These are phyloP conservation scores for Anoplopoma fimbria DNA, from an alignment of 2,113 vertebrate species.

Conservation along the genomic window DNA sequence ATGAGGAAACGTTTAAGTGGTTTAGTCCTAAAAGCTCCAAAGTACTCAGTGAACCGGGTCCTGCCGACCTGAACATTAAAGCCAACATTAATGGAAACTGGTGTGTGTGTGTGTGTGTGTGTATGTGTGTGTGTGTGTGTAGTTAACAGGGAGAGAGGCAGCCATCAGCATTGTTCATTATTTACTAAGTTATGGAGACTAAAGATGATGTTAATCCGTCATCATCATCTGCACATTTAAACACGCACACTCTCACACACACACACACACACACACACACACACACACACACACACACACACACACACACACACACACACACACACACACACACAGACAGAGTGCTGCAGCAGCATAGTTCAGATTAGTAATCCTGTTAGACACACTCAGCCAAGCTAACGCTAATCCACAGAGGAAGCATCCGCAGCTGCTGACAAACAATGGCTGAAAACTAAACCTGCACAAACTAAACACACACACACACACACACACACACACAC, in stretches of 20 bases:
- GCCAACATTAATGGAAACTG: constrained; percentile 24
- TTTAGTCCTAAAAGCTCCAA: constrained; percentile 39
- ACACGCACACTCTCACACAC: no score
- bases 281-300: background rate
- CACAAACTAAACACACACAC: background rate
- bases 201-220: constrained; percentile 43
- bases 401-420: constrained; percentile 70
- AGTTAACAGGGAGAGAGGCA: background rate
- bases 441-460: constrained; percentile 45
- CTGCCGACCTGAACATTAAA: constrained; percentile 45
- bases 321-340: constrained; percentile 23
- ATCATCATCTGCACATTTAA: constrained; percentile 21
- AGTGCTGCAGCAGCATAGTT: constrained; percentile 45
- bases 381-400: constrained; percentile 62
- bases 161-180: constrained; percentile 38
- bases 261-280: background rate
- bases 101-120: constrained; percentile 34
- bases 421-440: constrained; percentile 55
- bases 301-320: background rate
- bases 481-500: background rate
- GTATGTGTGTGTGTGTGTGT: constrained; percentile 15
- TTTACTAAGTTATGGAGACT: constrained; percentile 44
- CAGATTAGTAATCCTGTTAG: constrained; percentile 82
- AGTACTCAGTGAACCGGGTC: constrained; percentile 30
- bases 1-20: constrained; percentile 27